Evolutionary conservation across 2,888 invertebrate species (phyloP), one percentile per base, ranked within the genome.

Genomic region (Rhagonycha fulva): DNA sequence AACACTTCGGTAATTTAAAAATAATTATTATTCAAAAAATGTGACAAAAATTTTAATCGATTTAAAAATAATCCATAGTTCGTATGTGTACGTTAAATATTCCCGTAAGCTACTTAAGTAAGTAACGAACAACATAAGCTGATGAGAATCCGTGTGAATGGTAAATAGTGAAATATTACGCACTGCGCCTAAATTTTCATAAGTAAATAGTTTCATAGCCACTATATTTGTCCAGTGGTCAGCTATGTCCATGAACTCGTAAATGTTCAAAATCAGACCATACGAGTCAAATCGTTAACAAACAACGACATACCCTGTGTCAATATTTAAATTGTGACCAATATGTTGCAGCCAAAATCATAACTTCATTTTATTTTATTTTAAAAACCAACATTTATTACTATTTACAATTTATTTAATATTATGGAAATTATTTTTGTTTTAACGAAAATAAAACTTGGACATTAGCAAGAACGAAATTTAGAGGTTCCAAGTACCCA

Each of bases 171-270:
- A 73, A 78, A 76, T 79, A 78, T 79, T 79, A 78, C 75, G 69
- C 72, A 76, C 76, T 76, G 77, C 74, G 76, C 80, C 80, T 76
- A 81, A 81, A 80, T 81, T 77, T 81, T 80, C 80, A 81, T 82
- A 81, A 80, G 77, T 80, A 83, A 82, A 82, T 81, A 81, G 77
- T 78, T 80, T 81, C 81, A 82, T 80, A 81, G 81, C 81, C 81
- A 83, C 82, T 81, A 81, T 80, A 79, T 82, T 81, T 81, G 82
- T 81, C 79, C 81, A 82, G 77, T 79, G 79, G 74, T 76, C 75
- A 80, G 63, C 76, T 73, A 79, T 80, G 82, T 82, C 83, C 83
- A 77, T 83, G 83, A 83, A 83, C 83, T 82, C 78, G 80, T 78
- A 80, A 81, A 81, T 68, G 71, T 79, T 76, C 72, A 80, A 78